These are phyloP conservation scores for Macrotrachela quadricornifera DNA, from an alignment of 1,140 invertebrate species.

Conservation along the genomic window DNA sequence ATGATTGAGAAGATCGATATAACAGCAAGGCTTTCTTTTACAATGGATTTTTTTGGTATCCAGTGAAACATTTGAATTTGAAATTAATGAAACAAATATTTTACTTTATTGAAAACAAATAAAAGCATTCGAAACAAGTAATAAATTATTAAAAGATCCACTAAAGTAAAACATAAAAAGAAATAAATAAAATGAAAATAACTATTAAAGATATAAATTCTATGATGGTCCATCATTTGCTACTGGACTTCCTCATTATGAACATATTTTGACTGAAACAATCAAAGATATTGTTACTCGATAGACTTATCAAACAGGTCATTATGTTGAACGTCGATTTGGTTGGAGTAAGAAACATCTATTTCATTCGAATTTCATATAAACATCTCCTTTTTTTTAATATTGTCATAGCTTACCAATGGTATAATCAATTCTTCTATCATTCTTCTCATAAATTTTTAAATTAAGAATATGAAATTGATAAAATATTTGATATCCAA, in stretches of 20 bases:
- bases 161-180: too few relatives aligned
- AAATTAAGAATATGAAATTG: slow-evolving; percentile 78
- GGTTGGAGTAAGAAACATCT: too few relatives aligned
- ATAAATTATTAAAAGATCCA: slow-evolving; percentile 63
- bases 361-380: too few relatives aligned
- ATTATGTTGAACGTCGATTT: slow-evolving; percentile 83
- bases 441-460: too few relatives aligned
- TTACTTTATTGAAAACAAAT: slow-evolving; percentile 50
- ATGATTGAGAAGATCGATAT: too few relatives aligned
- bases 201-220: slow-evolving; percentile 60
- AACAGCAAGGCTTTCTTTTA: too few relatives aligned
- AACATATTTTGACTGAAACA: slow-evolving; percentile 87
- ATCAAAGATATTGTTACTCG: slow-evolving; percentile 95
- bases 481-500: slow-evolving; percentile 72
- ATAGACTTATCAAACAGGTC: slow-evolving; percentile 87
- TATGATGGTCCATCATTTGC: slow-evolving; percentile 99
- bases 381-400: too few relatives aligned
- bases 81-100: slow-evolving; percentile 64
- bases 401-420: slow-evolving; percentile 78
- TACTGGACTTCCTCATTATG: slow-evolving; percentile 94
- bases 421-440: too few relatives aligned
- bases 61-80: too few relatives aligned
- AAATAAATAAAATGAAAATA: too few relatives aligned
- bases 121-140: slow-evolving; percentile 65
- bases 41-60: too few relatives aligned